Base-by-base conservation (phyloP, 2,888 invertebrate species). In the Drosophila neonasuta region DNA sequence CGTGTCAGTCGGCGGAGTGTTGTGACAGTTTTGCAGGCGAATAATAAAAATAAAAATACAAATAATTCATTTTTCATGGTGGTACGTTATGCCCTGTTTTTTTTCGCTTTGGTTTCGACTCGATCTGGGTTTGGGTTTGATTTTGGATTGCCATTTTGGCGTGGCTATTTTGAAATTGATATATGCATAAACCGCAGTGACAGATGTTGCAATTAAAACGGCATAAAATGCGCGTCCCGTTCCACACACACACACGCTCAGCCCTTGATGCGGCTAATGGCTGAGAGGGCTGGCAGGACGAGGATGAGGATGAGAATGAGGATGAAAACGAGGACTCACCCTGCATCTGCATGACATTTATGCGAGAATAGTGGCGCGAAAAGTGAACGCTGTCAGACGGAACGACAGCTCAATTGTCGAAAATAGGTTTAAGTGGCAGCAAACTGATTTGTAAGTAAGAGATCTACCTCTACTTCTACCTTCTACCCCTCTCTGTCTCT, bases 191-290 rank as follows among this genome's bases (percentile, higher is more conserved):
- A 84, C 88, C 89, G 85, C 89, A 89, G 79, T 85, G 89, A 89
- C 89, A 89, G 89, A 89, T 89, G 89, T 88, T 88, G 88, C 89
- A 89, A 89, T 89, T 89, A 89, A 88, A 88, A 80, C 74, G 72
- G 88, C 86, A 87, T 88, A 85, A 89, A 88, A 86, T 72, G 80
- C 62, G 74, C 72, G 65, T 72, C 67, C 76, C 71, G 13, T 77
- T 36, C 36, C 32, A 32, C 11, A 24, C 24, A 32, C 11, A 24
- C 24, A 24, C 24, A 11, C 34, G 11, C 34, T 3, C 68, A 68
- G 56, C 15, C 59, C 36, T 30, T 15, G 7, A 8, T 13, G 15
- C 50, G 51, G 67, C 79, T 74, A 79, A 77, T 74, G 80, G 72
- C 60, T 48, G 56, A 41, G 65, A 50, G 63, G 45, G 74, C 57